Evolutionary conservation across 2,797 vertebrate species (phyloP), one percentile per base, ranked within the genome.

Genomic region (Anguilla pacifica): DNA sequence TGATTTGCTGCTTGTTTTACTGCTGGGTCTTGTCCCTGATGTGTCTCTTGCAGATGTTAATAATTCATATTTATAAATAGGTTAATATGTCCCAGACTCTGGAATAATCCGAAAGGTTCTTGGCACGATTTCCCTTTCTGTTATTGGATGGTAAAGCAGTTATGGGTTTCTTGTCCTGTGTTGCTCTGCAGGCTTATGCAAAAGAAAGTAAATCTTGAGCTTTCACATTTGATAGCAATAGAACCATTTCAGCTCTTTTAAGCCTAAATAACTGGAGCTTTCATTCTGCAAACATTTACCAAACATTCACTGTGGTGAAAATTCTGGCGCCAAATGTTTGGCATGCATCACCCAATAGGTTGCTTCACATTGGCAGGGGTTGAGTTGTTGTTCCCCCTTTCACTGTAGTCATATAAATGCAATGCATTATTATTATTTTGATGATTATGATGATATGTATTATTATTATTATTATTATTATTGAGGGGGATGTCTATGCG

Each of bases 21-120:
- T 11, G 46, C 39, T 81, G 77, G 77, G 77, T 81, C 72, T 17
- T 17, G 72, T 77, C 77, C 25, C 77, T n/a, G 46, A 81, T 49
- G 77, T 22, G 9, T 81, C 39, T 25, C 46, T 51, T 15, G 46
- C 77, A 46, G 19, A 81, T 43, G 46, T 81, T 49, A 81, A 81
- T 81, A 81, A 49, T 81, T 81, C 43, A 81, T 81, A 81, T 51
- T 81, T 81, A 81, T 81, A 81, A 81, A 81, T 81, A 49, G 77
- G 77, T 49, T 81, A 81, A 81, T 51, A n/a, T 11, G 46, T 49
- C 46, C 77, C 77, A 81, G 39, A 25, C 77, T 81, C 46, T 49
- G 77, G 46, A 81, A 81, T 49, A 25, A 39, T 77, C 25, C 19
- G 11, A 22, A 81, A 46, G 17, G 77, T 51, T 81, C 19, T 49